Evolutionary conservation across 2,113 vertebrate genomes (phyloP).

Genomic region (Aldabrachelys gigantea): DNA sequence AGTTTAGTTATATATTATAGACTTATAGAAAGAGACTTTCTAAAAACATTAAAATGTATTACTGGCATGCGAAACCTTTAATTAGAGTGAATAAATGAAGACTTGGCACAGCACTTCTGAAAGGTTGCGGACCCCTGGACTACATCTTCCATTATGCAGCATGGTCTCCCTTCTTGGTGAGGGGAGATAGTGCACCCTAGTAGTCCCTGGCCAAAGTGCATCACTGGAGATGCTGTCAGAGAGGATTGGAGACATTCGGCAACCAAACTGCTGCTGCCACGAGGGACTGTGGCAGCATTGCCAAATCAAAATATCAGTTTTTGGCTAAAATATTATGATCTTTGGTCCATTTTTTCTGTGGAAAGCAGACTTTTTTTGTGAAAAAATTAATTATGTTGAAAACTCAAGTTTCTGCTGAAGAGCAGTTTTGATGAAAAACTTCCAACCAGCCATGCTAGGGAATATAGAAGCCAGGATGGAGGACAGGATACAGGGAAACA

Average conservation of each 20-base stretch:
- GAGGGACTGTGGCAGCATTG: background rate
- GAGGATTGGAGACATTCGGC: background rate
- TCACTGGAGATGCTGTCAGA: background rate
- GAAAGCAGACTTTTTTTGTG: background rate
- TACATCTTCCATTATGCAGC: background rate
- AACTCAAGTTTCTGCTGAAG: rapidly evolving
- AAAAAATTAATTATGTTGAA: background rate
- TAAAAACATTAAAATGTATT: no score
- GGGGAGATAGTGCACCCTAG: rapidly evolving
- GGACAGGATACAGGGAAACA: background rate
- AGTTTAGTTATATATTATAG: no score
- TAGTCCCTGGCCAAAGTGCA: background rate
- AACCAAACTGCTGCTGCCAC: background rate
- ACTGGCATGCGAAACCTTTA: no score
- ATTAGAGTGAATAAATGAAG: no score
- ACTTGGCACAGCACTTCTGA: no score
- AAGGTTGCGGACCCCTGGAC: background rate
- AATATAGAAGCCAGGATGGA: background rate
- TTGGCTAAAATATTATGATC: background rate
- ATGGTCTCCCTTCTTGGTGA: rapidly evolving
- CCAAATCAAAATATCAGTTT: background rate
- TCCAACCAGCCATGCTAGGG: background rate
- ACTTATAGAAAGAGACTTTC: no score
- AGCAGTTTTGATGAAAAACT: background rate
- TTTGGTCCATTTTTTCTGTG: background rate